Base-by-base conservation (phyloP, 2,113 vertebrate species). In the Pongo pygmaeus region DNA sequence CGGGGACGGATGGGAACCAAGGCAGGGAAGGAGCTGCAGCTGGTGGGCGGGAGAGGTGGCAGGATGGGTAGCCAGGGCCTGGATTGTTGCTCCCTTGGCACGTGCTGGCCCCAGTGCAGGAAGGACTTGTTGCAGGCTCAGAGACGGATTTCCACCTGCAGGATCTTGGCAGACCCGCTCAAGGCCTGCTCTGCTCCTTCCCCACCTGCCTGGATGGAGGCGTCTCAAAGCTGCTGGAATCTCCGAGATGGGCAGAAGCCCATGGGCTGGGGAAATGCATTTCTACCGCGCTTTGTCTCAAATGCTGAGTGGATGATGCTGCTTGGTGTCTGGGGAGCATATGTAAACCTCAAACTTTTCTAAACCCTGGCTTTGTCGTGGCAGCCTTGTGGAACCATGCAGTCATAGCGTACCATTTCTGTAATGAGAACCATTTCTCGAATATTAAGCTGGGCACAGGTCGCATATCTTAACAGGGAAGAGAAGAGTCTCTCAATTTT, bases 391-490 rank as follows among this genome's bases (percentile, higher is more conserved):
- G 35, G 46, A 32, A 32, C 35, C 27, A 13, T 17, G 46, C 1
- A 3, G 11, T 30, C 57, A 1, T 0, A 0, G 10, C 18, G 12
- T 1, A 13, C 7, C 0, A 4, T 13, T 1, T 3, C 80, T n/a
- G 8, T 25, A 20, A 12, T 0, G 1, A 20, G 8, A 48, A 22
- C 74, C 32, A 78, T 8, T 7, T 4, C 64, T 52, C 17, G 3
- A 40, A 4, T 2, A 40, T 13, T 16, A 4, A 50, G 25, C 70
- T 75, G 32, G 57, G 57, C 50, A 64, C 3, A 1, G 18, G 1
- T 6, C 3, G 6, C 38, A 3, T 1, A 0, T 25, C 43, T 46
- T 46, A 3, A 3, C 40, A 40, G 70, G 57, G 20, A 22, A 70
- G 27, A 23, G 50, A 1, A 10, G 11, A 9, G 3, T 27, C n/a